Base-by-base conservation (phyloP, 2,797 vertebrate genomes). In the Pseudochromis fuscus region DNA sequence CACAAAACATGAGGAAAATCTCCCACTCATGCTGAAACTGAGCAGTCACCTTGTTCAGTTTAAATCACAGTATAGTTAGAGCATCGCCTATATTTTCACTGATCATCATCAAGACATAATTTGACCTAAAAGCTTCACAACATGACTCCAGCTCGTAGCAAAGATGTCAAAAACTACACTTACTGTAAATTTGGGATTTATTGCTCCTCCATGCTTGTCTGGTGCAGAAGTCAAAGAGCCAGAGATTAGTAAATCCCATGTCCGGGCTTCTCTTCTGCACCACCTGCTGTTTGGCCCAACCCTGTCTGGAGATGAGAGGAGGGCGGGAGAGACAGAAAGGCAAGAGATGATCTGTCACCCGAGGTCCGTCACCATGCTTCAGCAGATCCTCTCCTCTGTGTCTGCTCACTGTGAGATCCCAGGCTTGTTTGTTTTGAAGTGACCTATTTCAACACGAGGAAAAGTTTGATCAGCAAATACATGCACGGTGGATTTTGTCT, bases 251-350 rank as follows among this genome's bases (percentile, higher is more conserved):
- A 88, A 86, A 91, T 91, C 90, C 87, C 84, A 87, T 72, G 79
- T 91, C 82, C 77, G 59, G 61, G 56, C 87, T 89, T 86, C 86
- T 79, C 88, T 80, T 86, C 81, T 88, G 88, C 87, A 88, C 93
- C 93, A 93, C 93, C 94, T 94, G 91, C 93, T 91, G 92, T 91
- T 90, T 89, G 82, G 85, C 86, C 89, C 87, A 90, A 58, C 92
- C 89, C 86, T 86, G 81, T 77, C 79, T 85, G 72, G 46, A 70
- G 70, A 79, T 66, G 76, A 83, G 85, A 80, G 81, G 77, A 77
- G 82, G 84, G 85, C 3, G 75, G 79, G 63, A 75, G 82, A 81
- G 79, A 63, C 68, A 67, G 65, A 56, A 35, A 81, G 56, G 64
- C 75, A 65, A 53, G 72, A 70, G 80, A 72, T 77, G 77, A 83